A percentile compares a stretch with the other conserved stretches of the same genome.
Conservation (phyloP, 2,888 invertebrate species). For the Caenorhabditis zanzibari region DNA sequence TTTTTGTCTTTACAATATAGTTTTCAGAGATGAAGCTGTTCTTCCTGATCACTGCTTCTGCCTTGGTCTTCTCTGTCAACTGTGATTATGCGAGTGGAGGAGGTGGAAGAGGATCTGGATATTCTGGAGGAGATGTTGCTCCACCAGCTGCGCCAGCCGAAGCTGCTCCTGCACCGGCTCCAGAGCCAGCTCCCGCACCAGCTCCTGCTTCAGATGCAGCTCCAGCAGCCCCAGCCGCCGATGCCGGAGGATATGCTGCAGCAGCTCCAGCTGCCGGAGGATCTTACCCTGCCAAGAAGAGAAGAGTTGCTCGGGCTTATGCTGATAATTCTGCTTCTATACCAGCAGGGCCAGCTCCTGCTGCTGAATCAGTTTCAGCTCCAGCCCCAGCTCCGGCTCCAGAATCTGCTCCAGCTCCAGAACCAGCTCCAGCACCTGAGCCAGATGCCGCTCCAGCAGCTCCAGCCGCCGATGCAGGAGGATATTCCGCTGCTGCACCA, state of each 20-base stretch:
- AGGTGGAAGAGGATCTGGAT: constrained; percentile 24
- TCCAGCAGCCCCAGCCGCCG: constrained; percentile 26
- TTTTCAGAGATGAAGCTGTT: constrained; percentile 34
- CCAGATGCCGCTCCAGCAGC: constrained; percentile 19
- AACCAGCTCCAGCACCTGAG: constrained; percentile 21
- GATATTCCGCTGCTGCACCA: constrained; percentile 13
- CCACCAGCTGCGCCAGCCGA: background rate
- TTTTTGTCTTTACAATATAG: background rate
- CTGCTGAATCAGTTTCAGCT: background rate
- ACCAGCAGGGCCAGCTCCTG: constrained; percentile 9
- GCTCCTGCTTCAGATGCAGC: constrained; percentile 14
- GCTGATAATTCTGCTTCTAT: constrained; percentile 14
- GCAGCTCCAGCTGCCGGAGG: constrained; percentile 23
- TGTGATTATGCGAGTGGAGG: constrained; percentile 33
- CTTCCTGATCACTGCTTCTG: background rate
- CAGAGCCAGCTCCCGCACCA: constrained; percentile 4
- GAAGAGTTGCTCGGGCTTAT: constrained; percentile 39
- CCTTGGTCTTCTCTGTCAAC: constrained; percentile 12
- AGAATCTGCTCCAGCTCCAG: constrained; percentile 22
- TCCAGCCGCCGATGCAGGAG: constrained; percentile 3
- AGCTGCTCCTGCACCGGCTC: constrained; percentile 4
- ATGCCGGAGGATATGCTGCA: constrained; percentile 31
- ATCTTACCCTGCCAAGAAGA: constrained; percentile 38
- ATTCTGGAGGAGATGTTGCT: constrained; percentile 18
- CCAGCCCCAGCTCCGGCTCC: constrained; percentile 1